Conservation (phyloP, 2,113 vertebrate genomes). For the Pachyramphus minor region DNA sequence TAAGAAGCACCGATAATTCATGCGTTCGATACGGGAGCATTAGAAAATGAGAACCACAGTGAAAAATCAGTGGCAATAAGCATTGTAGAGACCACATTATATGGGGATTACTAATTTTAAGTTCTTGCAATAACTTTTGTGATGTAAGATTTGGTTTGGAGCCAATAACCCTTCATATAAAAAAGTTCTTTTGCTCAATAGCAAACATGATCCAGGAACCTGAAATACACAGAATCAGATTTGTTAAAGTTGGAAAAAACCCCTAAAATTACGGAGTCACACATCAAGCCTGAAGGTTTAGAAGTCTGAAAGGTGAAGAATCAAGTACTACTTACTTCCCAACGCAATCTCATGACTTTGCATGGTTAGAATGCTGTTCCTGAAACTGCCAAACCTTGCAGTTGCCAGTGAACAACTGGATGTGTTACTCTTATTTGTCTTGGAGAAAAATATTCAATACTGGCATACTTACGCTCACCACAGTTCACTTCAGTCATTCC, state of each 20-base stretch:
- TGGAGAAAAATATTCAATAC: rapidly evolving
- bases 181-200: not conserved
- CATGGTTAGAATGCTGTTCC: not conserved
- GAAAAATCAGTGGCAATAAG: not conserved
- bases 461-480: rapidly evolving
- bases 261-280: not conserved
- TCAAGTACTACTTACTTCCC: not conserved
- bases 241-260: not conserved
- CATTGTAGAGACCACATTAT: not conserved
- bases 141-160: not conserved
- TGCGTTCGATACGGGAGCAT: not conserved
- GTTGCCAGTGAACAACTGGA: too few species aligned
- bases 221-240: not conserved
- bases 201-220: not conserved
- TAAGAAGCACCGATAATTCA: rapidly evolving
- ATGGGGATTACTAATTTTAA: not conserved
- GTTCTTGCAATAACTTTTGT: not conserved
- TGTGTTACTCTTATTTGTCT: not conserved
- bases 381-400: not conserved
- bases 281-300: rapidly evolving
- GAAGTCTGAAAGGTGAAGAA: not conserved
- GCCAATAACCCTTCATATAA: not conserved
- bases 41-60: not conserved
- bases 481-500: too few species aligned
- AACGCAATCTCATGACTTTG: not conserved